Base-by-base conservation (phyloP, 2,113 vertebrate species). In the Raphicerus campestris region DNA sequence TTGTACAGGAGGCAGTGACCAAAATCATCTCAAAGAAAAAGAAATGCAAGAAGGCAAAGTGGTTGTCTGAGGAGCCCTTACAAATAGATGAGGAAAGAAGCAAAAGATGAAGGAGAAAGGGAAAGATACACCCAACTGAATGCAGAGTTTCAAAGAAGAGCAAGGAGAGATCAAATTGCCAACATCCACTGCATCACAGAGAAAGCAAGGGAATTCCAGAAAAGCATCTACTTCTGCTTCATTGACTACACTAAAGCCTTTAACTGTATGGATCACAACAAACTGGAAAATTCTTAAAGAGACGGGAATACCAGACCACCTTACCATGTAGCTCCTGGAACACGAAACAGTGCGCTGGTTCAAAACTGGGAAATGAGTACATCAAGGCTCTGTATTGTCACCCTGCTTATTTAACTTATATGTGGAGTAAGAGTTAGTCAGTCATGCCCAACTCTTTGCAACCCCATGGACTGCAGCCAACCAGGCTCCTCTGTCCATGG, bases 361-460 rank as follows among this genome's bases (percentile, higher is more conserved):
- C n/a, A 70, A 22, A 35, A 35, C 19, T 70, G 63, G 17, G n/a
- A 35, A 70, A 70, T 70, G 63, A 22, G n/a, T 11, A 35, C n/a
- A 35, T 70, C 19, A 70, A 22, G 19, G 63, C n/a, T 70, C 4
- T 35, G 32, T 35, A 11, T 11, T 10, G 19, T 70, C n/a, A 70
- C 63, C 17, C 63, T 70, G 5, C 19, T 70, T 70, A 35, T 70
- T 70, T 70, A 70, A 70, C 19, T 70, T 70, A 35, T 22, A 70
- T 35, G 5, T 22, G n/a, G n/a, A 35, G 63, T 70, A 20, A n/a
- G 30, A 0, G 8, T 66, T 66, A 66, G 63, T 10, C n/a, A 70
- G 17, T 70, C 9, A 0, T 35, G 4, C n/a, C 19, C 63, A 70
- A 20, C 0, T 70, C 17, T 70, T 70, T 20, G 63, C 0, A 5